A percentile compares a stretch with the other conserved stretches of the same genome.
These are phyloP conservation scores for Pithys albifrons DNA, from an alignment of 2,113 vertebrate species.

Conservation along the genomic window DNA sequence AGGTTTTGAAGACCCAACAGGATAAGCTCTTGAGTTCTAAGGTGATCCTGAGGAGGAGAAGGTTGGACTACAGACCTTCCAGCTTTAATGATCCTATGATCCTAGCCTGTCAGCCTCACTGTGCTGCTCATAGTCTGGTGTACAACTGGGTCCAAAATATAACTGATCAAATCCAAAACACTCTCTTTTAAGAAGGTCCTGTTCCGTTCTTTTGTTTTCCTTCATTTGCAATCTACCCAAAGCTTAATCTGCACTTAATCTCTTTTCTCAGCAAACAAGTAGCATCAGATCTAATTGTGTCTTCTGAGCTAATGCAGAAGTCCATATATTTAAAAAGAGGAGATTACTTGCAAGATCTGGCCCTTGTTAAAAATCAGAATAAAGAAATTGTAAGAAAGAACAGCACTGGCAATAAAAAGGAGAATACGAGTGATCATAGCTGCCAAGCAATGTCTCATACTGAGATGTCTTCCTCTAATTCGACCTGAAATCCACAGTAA, in stretches of 20 bases:
- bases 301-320: constrained; percentile 34
- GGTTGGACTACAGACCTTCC: neutral
- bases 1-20: neutral
- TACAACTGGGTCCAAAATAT: neutral
- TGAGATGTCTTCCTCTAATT: neutral
- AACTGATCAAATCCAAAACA: neutral
- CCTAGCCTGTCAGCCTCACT: neutral
- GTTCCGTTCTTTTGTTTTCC: neutral
- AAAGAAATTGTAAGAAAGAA: neutral
- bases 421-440: neutral
- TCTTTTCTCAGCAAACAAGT: constrained; percentile 32
- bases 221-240: neutral
- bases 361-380: neutral
- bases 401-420: neutral
- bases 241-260: constrained; percentile 31
- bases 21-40: neutral
- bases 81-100: neutral
- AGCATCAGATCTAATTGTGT: constrained; percentile 39
- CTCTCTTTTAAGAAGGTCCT: neutral
- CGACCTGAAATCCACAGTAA: neutral
- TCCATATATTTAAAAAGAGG: neutral
- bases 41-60: neutral
- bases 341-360: neutral
- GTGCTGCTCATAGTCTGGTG: neutral
- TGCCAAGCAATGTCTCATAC: neutral